Evolutionary conservation across 2,113 vertebrate genomes (phyloP), one percentile per base, ranked within the genome.

Genomic region (Sakesphorus luctuosus): DNA sequence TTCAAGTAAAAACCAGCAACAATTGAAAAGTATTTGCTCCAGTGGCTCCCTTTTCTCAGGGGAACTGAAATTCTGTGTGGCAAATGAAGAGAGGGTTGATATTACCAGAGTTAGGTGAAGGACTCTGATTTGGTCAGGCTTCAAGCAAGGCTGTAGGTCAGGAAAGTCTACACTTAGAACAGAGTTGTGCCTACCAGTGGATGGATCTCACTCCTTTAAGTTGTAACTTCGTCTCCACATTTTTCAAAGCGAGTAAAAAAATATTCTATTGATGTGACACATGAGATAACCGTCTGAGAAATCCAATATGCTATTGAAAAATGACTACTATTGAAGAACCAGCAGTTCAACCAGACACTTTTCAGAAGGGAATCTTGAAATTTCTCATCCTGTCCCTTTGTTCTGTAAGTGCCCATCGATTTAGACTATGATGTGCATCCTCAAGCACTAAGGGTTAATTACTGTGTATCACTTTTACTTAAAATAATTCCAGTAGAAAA

Each of bases 361-460:
- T 58, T 72, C 68, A 89, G 76, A 90, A 89, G 72, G 14, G 11
- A 86, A 84, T 73, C 66, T 24, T 85, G 44, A 84, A 90, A 93
- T 38, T 65, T 56, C 44, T 91, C 62, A 36, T 89, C 28, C 21
- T 87, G 61, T 13, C 40, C 33, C 65, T 95, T 93, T 94, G 75
- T 84, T 75, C 63, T 92, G 49, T 82, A 82, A 95, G 24, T 50
- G 62, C 7, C 29, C 73, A 84, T 94, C 67, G 91, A 89, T 76
- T 89, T 55, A 61, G 35, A 52, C 35, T 23, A 13, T 20, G 29
- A 84, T 73, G 74, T 20, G 43, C 58, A 59, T 82, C 44, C 71
- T 92, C 46, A 43, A 71, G 77, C 38, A 96, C 84, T 95, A 95
- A 93, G 72, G 88, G 92, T 96, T 96, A 96, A 97, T 93, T 88